Evolutionary conservation across 2,113 vertebrate species (phyloP).

Genomic region (Antidorcas marsupialis): DNA sequence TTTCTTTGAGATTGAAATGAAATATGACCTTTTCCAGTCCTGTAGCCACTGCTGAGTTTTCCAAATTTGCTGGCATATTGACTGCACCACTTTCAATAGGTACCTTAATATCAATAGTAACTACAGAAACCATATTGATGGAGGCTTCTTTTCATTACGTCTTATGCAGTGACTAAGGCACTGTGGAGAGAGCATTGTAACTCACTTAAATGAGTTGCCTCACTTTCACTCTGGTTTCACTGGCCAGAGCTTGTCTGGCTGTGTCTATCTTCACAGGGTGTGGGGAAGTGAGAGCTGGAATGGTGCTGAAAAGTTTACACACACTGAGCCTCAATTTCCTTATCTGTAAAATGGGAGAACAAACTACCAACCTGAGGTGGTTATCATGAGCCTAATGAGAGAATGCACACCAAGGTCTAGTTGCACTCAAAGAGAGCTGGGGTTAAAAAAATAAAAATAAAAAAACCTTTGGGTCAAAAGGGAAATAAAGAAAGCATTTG

Average conservation of each 20-base stretch:
- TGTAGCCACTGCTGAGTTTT: too few species aligned
- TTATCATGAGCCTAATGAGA: background rate
- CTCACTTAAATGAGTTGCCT: background rate
- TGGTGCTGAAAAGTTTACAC: background rate
- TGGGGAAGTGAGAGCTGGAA: background rate
- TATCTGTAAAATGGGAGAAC: conserved; percentile 18
- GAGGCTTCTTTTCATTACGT: background rate
- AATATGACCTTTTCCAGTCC: too few species aligned
- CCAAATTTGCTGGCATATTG: too few species aligned
- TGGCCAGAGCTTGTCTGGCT: background rate
- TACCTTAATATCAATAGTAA: background rate
- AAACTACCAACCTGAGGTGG: background rate
- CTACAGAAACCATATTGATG: background rate
- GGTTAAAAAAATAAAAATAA: background rate
- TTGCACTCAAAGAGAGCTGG: background rate
- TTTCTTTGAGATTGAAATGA: too few species aligned
- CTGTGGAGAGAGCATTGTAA: background rate
- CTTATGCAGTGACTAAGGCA: background rate
- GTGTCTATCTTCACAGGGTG: background rate
- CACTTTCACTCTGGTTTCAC: background rate
- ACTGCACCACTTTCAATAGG: background rate
- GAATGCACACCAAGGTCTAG: background rate
- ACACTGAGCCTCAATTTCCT: background rate
- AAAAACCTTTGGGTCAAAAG: background rate
- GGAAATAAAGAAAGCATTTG: background rate